Evolutionary conservation across 1,140 invertebrate genomes (phyloP).

Genomic region (Drosophila kanapiae): DNA sequence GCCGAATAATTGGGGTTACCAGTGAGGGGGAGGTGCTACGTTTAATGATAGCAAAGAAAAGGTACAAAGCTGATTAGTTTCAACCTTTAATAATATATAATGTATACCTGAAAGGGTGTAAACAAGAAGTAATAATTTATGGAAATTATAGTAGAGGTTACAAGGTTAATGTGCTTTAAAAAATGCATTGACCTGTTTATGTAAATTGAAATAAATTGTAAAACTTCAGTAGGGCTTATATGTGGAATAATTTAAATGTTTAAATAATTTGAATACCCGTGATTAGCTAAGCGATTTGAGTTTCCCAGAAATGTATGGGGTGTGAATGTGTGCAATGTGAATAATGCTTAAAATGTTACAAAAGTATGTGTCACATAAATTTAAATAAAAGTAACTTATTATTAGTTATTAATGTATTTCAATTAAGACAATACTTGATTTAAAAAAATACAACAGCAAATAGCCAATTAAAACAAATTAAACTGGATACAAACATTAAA

Average conservation of each 20-base stretch:
- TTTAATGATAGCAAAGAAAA: not conserved
- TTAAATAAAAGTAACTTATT: not conserved
- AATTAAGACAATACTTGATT: not conserved
- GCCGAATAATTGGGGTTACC: not conserved
- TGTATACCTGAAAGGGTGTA: not conserved
- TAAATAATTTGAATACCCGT: no score
- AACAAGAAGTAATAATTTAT: not conserved
- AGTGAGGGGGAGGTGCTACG: not conserved
- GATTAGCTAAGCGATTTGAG: not conserved
- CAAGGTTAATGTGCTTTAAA: not conserved
- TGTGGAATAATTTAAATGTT: not conserved
- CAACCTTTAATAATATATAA: not conserved
- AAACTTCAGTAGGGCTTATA: no score
- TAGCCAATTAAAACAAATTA: not conserved
- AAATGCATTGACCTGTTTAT: conserved; percentile 11
- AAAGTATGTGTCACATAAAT: not conserved
- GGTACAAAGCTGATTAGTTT: not conserved
- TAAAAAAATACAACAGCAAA: not conserved
- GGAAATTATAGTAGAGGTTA: not conserved
- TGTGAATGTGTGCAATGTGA: not conserved
- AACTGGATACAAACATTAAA: not conserved
- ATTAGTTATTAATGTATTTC: not conserved
- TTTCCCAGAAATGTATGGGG: not conserved
- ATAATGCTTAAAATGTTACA: not conserved
- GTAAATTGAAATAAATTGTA: not conserved